phyloP scores from a whole-genome alignment of 2,797 vertebrate genomes.

The Enteromius argenteus region DNA sequence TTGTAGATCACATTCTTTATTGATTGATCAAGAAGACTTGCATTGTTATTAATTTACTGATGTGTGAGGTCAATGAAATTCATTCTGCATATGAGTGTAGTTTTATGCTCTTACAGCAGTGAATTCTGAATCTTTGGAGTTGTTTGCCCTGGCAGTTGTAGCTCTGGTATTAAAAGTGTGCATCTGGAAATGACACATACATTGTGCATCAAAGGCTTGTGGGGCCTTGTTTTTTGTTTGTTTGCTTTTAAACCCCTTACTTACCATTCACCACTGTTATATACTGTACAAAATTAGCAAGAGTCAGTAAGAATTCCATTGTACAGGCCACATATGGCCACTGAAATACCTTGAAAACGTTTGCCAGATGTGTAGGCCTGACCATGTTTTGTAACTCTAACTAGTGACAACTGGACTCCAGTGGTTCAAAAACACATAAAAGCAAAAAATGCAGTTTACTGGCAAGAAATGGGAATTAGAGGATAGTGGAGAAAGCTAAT shows the following conservation, averaged over 20 bases:
- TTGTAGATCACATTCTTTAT: neutral
- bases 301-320: neutral
- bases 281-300: slow-evolving; percentile 27
- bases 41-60: neutral
- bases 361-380: slow-evolving; percentile 27
- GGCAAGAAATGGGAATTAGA: neutral
- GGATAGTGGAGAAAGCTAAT: neutral
- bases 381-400: slow-evolving; percentile 14
- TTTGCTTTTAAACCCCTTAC: neutral
- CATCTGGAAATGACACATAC: slow-evolving; percentile 9
- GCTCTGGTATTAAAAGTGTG: slow-evolving; percentile 8
- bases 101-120: neutral
- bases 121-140: slow-evolving; percentile 1
- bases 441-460: slow-evolving; percentile 18
- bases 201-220: neutral
- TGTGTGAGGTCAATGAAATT: neutral
- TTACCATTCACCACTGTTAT: neutral
- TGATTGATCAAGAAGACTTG: slow-evolving; percentile 6
- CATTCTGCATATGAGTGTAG: neutral
- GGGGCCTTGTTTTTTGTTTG: neutral
- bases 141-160: slow-evolving; percentile 15
- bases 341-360: slow-evolving; percentile 22
- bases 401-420: slow-evolving; percentile 14
- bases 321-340: slow-evolving; percentile 18
- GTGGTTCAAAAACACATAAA: neutral